Conservation (phyloP, 2,888 invertebrate species). For the Phrixothrix hirtus region DNA sequence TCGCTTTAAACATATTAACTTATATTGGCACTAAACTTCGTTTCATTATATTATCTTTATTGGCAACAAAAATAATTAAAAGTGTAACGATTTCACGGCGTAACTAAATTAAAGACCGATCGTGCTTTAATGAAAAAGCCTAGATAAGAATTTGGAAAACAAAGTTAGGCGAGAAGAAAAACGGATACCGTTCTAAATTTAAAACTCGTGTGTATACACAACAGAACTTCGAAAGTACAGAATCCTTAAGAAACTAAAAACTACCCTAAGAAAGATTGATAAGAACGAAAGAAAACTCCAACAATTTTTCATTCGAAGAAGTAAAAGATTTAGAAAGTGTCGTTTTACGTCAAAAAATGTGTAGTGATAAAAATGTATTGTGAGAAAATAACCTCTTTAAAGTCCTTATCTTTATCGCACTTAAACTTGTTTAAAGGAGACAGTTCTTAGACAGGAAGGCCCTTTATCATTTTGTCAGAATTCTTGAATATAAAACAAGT, state of each 20-base stretch:
- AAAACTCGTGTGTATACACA: not conserved
- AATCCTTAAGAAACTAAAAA: slow-evolving; percentile 10
- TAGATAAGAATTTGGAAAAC: no score
- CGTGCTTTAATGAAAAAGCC: no score
- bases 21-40: not conserved
- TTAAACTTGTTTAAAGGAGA: slow-evolving; percentile 42
- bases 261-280: slow-evolving; percentile 22
- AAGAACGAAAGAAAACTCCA: slow-evolving; percentile 23
- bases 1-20: not conserved
- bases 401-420: slow-evolving; percentile 40
- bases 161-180: no score
- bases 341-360: slow-evolving; percentile 31
- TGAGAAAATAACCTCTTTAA: slow-evolving; percentile 33
- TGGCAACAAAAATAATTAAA: not conserved
- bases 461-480: slow-evolving; percentile 40
- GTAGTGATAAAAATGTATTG: slow-evolving; percentile 32
- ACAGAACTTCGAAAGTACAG: not conserved
- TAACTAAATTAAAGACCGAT: not conserved
- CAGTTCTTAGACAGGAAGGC: slow-evolving; percentile 36
- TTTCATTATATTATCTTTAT: not conserved
- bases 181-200: no score
- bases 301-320: slow-evolving; percentile 31
- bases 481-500: slow-evolving; percentile 33
- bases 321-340: slow-evolving; percentile 31
- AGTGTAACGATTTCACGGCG: not conserved